Evolutionary conservation across 2,797 vertebrate species (phyloP), one percentile per base, ranked within the genome.

Genomic region (Lutjanus campechanus): DNA sequence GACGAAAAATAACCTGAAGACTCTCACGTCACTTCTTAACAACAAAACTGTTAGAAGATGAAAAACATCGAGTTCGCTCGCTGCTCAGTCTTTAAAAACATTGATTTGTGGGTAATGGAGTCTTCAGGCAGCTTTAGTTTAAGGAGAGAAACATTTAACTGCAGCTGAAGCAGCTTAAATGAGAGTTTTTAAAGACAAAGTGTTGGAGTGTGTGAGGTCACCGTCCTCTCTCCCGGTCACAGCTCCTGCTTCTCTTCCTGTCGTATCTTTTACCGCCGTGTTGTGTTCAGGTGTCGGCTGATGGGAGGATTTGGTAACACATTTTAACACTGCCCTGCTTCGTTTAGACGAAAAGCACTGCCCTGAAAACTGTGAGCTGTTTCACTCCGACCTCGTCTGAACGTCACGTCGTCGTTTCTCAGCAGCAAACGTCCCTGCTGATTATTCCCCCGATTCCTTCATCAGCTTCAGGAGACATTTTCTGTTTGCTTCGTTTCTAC

Each of bases 241-340:
- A 49, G 13, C 4, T 20, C 25, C 59, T 16, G 41, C 40, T 44
- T 44, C 62, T 63, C 10, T 7, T 36, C 29, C 29, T 36, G 29
- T 36, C n/a, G n/a, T 22, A 22, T 55, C 40, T 3, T 10, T 63
- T 25, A 16, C 49, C 9, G 1, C 50, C 10, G 54, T 56, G 82
- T 11, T 74, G 77, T 7, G 49, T 85, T 88, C 69, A 60, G 61
- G 76, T 68, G 79, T 73, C 9, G 54, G 81, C 83, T 12, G 76
- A 76, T 58, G 66, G 22, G 67, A 69, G 61, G 69, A 3, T 56
- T 8, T 7, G 49, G 74, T 67, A 44, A 59, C 69, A 7, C 7
- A 0, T 84, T 36, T n/a, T 17, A 85, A 75, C 92, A 92, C 92
- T 93, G 86, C 90, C 87, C 79, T 78, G 65, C 76, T 74, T 76